A percentile compares a stretch with the other conserved stretches of the same genome.
These are phyloP conservation scores for Slavum lentiscoides DNA, from an alignment of 2,888 invertebrate species.

Conservation along the genomic window DNA sequence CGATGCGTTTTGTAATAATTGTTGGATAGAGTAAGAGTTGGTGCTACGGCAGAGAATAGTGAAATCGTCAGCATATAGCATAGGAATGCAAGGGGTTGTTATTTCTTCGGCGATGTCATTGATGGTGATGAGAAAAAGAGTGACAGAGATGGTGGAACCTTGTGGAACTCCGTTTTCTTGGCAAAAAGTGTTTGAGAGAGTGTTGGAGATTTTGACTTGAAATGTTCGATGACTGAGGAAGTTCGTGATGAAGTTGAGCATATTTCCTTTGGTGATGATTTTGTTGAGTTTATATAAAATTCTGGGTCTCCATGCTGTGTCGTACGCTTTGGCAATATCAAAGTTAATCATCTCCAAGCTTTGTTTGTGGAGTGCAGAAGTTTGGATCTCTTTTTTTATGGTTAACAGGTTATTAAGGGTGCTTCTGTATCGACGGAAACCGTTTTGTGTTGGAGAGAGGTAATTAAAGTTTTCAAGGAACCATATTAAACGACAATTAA, in stretches of 20 bases:
- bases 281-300: conserved; percentile 4
- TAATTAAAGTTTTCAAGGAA: background rate
- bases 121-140: background rate
- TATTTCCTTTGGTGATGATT: background rate
- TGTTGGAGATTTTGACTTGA: no score
- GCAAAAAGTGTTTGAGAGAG: no score
- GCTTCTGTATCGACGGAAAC: background rate
- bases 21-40: background rate
- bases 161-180: background rate
- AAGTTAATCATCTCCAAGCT: background rate
- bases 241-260: no score
- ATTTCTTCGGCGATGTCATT: no score
- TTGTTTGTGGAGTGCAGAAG: background rate
- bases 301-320: no score
- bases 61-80: background rate
- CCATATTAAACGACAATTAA: background rate
- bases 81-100: background rate
- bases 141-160: background rate
- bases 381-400: background rate
- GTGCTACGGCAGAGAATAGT: background rate
- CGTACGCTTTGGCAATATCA: background rate
- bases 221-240: no score
- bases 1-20: background rate
- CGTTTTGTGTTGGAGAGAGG: conserved; percentile 1
- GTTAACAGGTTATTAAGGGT: background rate